Evolutionary conservation across 2,797 vertebrate genomes (phyloP).

Genomic region (Botia almorhae): DNA sequence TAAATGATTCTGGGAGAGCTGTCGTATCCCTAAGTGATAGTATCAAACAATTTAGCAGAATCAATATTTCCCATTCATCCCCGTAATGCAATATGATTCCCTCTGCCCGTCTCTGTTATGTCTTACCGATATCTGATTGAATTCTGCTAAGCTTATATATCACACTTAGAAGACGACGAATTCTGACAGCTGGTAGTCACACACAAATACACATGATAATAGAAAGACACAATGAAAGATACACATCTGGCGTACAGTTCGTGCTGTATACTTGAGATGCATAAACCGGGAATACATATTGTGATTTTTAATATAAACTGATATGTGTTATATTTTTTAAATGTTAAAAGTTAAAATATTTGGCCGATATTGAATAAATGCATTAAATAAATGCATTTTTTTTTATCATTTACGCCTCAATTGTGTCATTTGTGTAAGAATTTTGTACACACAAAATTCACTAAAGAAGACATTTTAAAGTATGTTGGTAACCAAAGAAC

Average conservation of each 20-base stretch:
- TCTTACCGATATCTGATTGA: constrained; percentile 59
- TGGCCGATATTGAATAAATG: neutral
- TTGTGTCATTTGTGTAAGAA: too few relatives aligned
- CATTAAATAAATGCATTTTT: too few relatives aligned
- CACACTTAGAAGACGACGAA: constrained; percentile 37
- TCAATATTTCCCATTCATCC: constrained; percentile 75
- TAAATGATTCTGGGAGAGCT: constrained; percentile 69
- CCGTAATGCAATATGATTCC: constrained; percentile 66
- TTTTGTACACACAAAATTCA: too few relatives aligned
- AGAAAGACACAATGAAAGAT: neutral
- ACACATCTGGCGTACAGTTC: neutral
- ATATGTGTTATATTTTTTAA: neutral
- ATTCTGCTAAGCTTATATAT: constrained; percentile 53
- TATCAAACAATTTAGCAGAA: constrained; percentile 74
- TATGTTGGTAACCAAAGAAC: too few relatives aligned
- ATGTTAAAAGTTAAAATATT: neutral
- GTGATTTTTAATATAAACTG: neutral
- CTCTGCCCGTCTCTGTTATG: constrained; percentile 64
- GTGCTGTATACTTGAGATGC: neutral
- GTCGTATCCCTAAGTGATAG: constrained; percentile 74
- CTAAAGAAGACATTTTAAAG: too few relatives aligned
- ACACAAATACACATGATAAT: neutral
- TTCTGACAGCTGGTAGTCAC: constrained; percentile 35
- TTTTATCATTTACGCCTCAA: too few relatives aligned
- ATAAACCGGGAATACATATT: neutral